Evolutionary conservation across 2,797 vertebrate genomes (phyloP), one percentile per base, ranked within the genome.

Genomic region (Hybognathus amarus): DNA sequence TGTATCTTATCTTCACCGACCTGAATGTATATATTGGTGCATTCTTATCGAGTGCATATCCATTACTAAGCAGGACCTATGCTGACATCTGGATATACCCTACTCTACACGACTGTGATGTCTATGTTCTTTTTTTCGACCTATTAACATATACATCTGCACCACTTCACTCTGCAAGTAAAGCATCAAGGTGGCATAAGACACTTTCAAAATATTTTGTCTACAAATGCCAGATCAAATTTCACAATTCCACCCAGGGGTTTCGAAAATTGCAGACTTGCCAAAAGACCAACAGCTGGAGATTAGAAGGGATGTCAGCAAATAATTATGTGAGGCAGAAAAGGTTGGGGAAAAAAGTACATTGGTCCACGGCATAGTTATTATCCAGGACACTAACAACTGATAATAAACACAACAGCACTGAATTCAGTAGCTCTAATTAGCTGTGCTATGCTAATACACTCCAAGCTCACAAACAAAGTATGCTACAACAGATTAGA

Each of bases 1-100:
- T 38, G 83, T 70, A 59, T 42, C 36, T 85, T 85, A 87, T 87
- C 81, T 86, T 38, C 71, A 74, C 74, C 45, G 52, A 86, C 77
- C 80, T 63, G 1, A 87, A 83, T 59, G 18, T n/a, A 84, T n/a
- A 84, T 64, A 6, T 42, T 54, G 52, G 61, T 70, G 70, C 63
- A 83, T 85, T 85, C 80, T 54, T 82, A 59, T 61, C 5, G 0
- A 13, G 3, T 6, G 0, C 30, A 56, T n/a, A 3, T 20, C 30
- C 20, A 42, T 40, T 15, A 42, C 15, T 61, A 77, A 77, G 74
- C n/a, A 27, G 54, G 38, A 61, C 36, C 24, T 17, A 20, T 42
- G 52, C 18, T 36, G 40, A 15, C 69, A 64, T 64, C 42, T 50
- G 56, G 27, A 81, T 11, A 27, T 17, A 40, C 13, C 69, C 15